Evolutionary conservation across 2,113 vertebrate genomes (phyloP).

Genomic region (Origma solitaria): DNA sequence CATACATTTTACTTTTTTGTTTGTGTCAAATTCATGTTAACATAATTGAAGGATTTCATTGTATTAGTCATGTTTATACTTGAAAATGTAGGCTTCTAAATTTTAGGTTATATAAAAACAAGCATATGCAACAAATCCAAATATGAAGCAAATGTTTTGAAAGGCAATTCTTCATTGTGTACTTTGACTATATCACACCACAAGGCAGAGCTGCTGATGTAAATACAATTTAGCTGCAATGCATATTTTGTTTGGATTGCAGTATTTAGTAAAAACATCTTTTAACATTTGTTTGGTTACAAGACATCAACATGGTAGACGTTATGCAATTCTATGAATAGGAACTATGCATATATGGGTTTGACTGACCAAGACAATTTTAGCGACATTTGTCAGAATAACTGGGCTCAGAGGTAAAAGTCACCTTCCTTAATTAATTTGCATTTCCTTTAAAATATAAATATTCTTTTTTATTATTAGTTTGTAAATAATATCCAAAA

Average conservation of each 20-base stretch:
- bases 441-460: not conserved
- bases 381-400: not conserved
- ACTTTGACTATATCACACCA: not conserved
- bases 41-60: not conserved
- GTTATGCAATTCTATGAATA: not conserved
- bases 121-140: not conserved
- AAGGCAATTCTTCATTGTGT: not conserved
- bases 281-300: not conserved
- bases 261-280: not conserved
- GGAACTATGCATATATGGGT: not conserved
- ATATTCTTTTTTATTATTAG: not conserved
- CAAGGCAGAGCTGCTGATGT: not conserved
- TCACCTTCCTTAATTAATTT: not conserved
- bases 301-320: not conserved
- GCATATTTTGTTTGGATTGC: not conserved
- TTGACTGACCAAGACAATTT: not conserved
- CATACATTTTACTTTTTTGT: not conserved
- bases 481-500: not conserved
- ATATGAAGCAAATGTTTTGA: not conserved
- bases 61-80: not conserved
- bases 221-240: not conserved
- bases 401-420: not conserved
- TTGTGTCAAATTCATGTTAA: not conserved
- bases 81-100: not conserved
- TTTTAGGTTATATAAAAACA: not conserved